Evolutionary conservation across 53 echinoderm and acorn worm species (phyloP).

Genomic region (Apostichopus leukothele): DNA sequence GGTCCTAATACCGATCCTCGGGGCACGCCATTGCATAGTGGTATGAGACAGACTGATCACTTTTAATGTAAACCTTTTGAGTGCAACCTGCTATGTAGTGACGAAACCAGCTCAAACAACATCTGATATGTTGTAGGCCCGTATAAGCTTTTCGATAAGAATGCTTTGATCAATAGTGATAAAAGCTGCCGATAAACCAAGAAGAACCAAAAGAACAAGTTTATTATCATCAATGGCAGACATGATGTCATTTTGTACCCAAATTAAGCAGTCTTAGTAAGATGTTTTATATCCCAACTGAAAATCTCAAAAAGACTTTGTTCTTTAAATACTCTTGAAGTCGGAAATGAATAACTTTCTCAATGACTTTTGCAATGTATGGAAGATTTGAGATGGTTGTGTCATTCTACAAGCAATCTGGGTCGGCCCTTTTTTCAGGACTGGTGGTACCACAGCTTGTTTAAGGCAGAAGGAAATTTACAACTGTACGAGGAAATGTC

Average conservation of each 20-base stretch:
- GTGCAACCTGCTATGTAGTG: no score
- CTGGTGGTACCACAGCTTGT: not conserved
- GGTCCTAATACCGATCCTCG: not conserved
- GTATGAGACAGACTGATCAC: not conserved
- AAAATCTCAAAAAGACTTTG: not conserved
- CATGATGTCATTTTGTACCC: not conserved
- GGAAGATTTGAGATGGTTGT: not conserved
- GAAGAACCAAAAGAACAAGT: not conserved
- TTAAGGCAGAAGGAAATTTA: not conserved
- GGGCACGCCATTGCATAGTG: not conserved
- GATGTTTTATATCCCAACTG: not conserved
- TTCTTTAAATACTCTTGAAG: not conserved
- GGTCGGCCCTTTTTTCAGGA: not conserved
- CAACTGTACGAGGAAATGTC: not conserved
- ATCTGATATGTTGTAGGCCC: no score
- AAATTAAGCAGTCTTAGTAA: not conserved
- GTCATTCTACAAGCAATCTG: not conserved
- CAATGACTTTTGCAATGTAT: not conserved
- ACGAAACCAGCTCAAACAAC: no score
- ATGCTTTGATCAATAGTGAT: no score
- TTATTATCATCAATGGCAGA: not conserved
- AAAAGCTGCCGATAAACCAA: not conserved
- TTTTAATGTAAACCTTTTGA: conserved; percentile 3
- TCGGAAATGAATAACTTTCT: not conserved
- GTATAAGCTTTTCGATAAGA: no score